phyloP scores from a whole-genome alignment of 2,888 invertebrate species.

The Drosophila setosimentum region DNA sequence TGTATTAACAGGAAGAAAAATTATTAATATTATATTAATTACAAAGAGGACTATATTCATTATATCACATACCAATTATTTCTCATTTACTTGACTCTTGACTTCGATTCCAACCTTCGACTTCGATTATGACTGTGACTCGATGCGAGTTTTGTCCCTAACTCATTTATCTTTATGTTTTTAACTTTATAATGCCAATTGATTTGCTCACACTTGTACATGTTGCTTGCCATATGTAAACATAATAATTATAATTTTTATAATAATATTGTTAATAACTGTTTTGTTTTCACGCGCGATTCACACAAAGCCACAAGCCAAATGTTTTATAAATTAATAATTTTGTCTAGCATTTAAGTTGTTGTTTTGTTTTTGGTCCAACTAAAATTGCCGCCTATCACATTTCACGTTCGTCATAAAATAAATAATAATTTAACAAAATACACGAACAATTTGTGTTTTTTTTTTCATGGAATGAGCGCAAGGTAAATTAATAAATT shows the following conservation, averaged over 20 bases:
- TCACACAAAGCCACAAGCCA: conserved; percentile 63
- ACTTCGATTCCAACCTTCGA: conserved; percentile 64
- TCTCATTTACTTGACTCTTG: conserved; percentile 71
- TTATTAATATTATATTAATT: conserved; percentile 75
- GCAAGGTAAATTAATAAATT: conserved; percentile 76
- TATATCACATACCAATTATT: conserved; percentile 85
- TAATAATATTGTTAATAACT: conserved; percentile 42
- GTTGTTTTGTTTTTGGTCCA: conserved; percentile 62
- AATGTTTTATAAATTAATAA: conserved; percentile 47
- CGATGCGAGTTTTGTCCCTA: conserved; percentile 57
- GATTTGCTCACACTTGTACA: conserved; percentile 55
- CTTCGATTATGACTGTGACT: conserved; percentile 66
- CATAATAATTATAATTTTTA: conserved; percentile 35
- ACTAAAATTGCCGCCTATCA: conserved; percentile 74
- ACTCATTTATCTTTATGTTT: conserved; percentile 33
- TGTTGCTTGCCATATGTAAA: conserved; percentile 48
- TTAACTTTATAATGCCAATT: conserved; percentile 62
- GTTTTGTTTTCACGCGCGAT: conserved; percentile 54
- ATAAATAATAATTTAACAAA: conserved; percentile 64
- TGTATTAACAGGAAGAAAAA: conserved; percentile 69
- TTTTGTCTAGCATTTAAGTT: conserved; percentile 45
- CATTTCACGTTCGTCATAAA: conserved; percentile 70
- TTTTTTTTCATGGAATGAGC: conserved; percentile 75
- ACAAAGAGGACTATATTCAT: conserved; percentile 85
- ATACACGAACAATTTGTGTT: conserved; percentile 49